Evolutionary conservation across 92 coral and sea anemone species (phyloP).

Genomic region (Montipora capitata): DNA sequence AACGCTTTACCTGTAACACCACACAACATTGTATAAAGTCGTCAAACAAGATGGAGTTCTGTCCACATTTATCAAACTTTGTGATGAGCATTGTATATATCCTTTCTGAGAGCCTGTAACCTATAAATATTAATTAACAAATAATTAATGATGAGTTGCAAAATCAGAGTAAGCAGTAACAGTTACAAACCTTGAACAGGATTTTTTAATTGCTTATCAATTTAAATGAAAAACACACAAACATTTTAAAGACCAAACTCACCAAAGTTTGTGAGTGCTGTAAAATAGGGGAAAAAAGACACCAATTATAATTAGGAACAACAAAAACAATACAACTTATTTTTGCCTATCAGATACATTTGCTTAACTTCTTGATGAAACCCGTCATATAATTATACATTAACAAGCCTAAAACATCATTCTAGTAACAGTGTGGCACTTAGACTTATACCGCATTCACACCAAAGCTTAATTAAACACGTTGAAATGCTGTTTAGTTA

Average conservation of each 20-base stretch:
- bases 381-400: too few species aligned
- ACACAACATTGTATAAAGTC: constrained; percentile 99
- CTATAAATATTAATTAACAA: constrained; percentile 31
- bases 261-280: constrained; percentile 97
- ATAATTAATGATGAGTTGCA: too few species aligned
- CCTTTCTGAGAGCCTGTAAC: constrained; percentile 91
- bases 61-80: constrained; percentile 94
- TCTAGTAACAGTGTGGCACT: too few species aligned
- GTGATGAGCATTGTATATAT: constrained; percentile 87
- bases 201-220: neutral
- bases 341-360: neutral
- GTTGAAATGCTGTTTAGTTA: too few species aligned
- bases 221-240: neutral
- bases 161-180: neutral
- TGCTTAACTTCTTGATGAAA: too few species aligned
- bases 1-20: constrained; percentile 83
- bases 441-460: too few species aligned
- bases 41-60: constrained; percentile 91
- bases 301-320: neutral
- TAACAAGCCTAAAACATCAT: too few species aligned
- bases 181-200: too few species aligned
- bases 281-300: constrained; percentile 5
- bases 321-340: neutral
- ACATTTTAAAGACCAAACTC: constrained; percentile 48
- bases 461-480: too few species aligned